These are phyloP conservation scores for Gambusia yucatana DNA, from an alignment of 2,797 vertebrate genomes.

Conservation along the genomic window DNA sequence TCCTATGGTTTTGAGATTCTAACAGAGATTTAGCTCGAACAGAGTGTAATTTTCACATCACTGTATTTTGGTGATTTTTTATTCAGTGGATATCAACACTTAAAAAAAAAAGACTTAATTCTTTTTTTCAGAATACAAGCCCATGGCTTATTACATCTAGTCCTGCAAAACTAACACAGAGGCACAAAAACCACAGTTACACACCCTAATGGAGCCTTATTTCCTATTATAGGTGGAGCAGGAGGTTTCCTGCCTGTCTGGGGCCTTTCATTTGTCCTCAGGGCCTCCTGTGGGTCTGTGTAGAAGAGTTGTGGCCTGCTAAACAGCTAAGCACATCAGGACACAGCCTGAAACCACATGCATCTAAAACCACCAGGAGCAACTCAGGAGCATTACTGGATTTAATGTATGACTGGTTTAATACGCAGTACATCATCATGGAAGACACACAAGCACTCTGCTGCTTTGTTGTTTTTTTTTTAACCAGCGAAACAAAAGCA, in stretches of 20 bases:
- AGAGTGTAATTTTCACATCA: neutral
- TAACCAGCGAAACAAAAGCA: neutral
- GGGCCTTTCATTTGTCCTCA: slow-evolving; percentile 35
- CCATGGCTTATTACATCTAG: neutral
- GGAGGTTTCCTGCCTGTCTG: slow-evolving; percentile 51
- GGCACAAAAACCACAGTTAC: slow-evolving; percentile 7
- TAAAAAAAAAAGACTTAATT: neutral
- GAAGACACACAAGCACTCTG: slow-evolving; percentile 12
- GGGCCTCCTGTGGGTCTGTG: slow-evolving; percentile 42
- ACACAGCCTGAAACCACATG: slow-evolving; percentile 51
- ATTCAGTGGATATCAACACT: neutral
- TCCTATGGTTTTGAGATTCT: neutral
- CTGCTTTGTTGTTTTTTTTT: slow-evolving; percentile 5
- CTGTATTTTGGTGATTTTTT: neutral
- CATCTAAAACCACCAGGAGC: slow-evolving; percentile 51
- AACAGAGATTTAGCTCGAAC: neutral
- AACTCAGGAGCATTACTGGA: slow-evolving; percentile 29
- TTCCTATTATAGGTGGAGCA: slow-evolving; percentile 53
- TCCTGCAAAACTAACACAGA: neutral
- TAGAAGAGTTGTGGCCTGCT: slow-evolving; percentile 53
- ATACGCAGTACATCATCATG: slow-evolving; percentile 3
- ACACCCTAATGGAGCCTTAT: slow-evolving; percentile 46
- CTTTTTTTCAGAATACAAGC: neutral
- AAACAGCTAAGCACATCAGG: slow-evolving; percentile 61
- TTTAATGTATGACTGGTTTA: slow-evolving; percentile 27